Conservation (phyloP, 2,797 vertebrate species). For the Sebastes taczanowskii region DNA sequence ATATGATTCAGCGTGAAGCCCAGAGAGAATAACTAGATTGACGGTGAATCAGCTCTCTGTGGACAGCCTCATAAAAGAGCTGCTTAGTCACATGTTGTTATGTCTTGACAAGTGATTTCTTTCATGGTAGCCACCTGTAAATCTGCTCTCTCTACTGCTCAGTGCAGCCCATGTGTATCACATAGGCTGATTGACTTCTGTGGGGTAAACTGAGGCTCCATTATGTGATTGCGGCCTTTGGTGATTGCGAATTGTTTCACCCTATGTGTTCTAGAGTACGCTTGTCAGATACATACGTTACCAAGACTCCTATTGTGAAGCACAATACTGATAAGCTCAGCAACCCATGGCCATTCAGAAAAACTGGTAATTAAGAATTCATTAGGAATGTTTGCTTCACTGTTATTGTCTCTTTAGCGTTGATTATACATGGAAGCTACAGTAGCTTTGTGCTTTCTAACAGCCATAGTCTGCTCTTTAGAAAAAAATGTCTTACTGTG, state of each 20-base stretch:
- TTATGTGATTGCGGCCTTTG: slow-evolving; percentile 20
- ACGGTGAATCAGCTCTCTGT: slow-evolving; percentile 23
- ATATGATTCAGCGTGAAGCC: slow-evolving; percentile 53
- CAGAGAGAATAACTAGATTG: slow-evolving; percentile 21
- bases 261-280: background rate
- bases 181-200: slow-evolving; percentile 2
- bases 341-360: background rate
- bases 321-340: background rate
- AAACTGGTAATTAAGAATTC: slow-evolving; percentile 1
- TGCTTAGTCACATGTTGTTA: slow-evolving; percentile 25
- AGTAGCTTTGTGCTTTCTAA: background rate
- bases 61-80: slow-evolving; percentile 24
- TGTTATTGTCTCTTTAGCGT: background rate
- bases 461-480: background rate
- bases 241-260: slow-evolving; percentile 18
- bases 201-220: background rate
- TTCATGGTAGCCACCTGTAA: slow-evolving; percentile 23
- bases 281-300: background rate
- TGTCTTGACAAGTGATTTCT: slow-evolving; percentile 26
- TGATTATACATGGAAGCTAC: background rate
- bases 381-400: background rate
- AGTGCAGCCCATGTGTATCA: slow-evolving; percentile 15
- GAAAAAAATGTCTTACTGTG: background rate
- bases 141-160: slow-evolving; percentile 3
- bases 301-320: background rate